A percentile compares a stretch with the other conserved stretches of the same genome.
These are phyloP conservation scores for Notarius quadriscutis DNA, from an alignment of 2,113 vertebrate genomes.

Conservation along the genomic window DNA sequence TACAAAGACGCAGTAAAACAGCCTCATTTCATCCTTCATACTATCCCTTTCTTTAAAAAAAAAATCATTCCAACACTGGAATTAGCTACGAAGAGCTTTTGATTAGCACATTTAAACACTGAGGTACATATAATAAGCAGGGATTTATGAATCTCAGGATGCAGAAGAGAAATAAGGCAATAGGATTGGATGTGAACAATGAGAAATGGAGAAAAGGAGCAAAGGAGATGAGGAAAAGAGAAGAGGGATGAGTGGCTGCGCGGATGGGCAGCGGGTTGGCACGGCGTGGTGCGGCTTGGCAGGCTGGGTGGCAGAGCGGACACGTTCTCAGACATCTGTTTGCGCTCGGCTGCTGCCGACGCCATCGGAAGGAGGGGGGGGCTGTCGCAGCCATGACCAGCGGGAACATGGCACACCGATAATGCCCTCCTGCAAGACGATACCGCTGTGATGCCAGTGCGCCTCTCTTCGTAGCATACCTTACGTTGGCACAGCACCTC, in stretches of 20 bases:
- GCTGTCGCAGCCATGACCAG: constrained; percentile 61
- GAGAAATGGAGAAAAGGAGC: constrained; percentile 8
- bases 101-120: not conserved
- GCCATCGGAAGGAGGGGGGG: constrained; percentile 55
- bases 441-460: constrained; percentile 29
- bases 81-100: not conserved
- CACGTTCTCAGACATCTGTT: constrained; percentile 83
- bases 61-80: not conserved
- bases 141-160: not conserved
- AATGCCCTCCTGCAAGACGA: constrained; percentile 32
- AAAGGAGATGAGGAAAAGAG: constrained; percentile 24
- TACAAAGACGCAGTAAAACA: no score
- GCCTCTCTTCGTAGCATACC: not conserved
- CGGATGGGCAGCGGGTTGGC: constrained; percentile 70
- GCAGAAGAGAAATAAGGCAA: not conserved
- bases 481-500: not conserved
- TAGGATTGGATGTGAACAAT: not conserved
- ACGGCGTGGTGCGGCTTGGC: constrained; percentile 69
- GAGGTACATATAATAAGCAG: not conserved
- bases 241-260: constrained; percentile 58
- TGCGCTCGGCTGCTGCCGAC: constrained; percentile 73
- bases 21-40: not conserved
- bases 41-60: not conserved
- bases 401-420: constrained; percentile 44
- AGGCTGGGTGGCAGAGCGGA: constrained; percentile 71